These are phyloP conservation scores for Peucedramus taeniatus DNA, from an alignment of 2,113 vertebrate genomes.

Conservation along the genomic window DNA sequence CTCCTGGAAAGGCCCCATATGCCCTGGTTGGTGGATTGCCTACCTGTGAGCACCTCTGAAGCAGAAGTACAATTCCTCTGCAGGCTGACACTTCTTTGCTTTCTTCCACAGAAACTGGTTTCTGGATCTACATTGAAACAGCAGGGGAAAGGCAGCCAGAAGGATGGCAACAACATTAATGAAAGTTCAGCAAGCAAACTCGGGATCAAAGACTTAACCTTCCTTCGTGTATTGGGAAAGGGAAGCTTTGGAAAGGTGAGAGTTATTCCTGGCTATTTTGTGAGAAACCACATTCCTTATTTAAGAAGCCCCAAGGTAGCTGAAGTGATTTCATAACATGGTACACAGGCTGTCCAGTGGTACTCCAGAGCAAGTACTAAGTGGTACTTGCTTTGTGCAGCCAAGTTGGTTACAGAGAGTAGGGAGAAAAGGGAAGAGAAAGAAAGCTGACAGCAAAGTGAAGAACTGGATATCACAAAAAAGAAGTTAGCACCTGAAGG, in stretches of 20 bases:
- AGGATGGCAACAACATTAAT: slow-evolving; percentile 28
- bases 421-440: background rate
- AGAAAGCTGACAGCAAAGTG: background rate
- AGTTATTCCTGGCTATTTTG: background rate
- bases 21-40: background rate
- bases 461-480: background rate
- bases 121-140: slow-evolving; percentile 67
- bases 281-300: background rate
- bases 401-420: background rate
- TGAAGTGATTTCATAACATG: background rate
- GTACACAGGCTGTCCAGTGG: background rate
- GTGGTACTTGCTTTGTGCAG: background rate
- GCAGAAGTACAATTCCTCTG: background rate
- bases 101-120: slow-evolving; percentile 64
- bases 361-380: background rate
- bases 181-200: slow-evolving; percentile 67
- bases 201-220: slow-evolving; percentile 86
- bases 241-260: slow-evolving; percentile 98
- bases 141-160: slow-evolving; percentile 59
- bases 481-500: background rate
- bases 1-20: background rate
- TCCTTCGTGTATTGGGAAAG: slow-evolving; percentile 93
- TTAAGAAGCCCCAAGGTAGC: background rate
- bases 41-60: background rate
- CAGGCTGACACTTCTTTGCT: background rate